Percentiles rank a stretch among this genome's conserved stretches.
These are phyloP conservation scores for Sciurus niger DNA, from an alignment of 2,113 vertebrate genomes.

Conservation along the genomic window DNA sequence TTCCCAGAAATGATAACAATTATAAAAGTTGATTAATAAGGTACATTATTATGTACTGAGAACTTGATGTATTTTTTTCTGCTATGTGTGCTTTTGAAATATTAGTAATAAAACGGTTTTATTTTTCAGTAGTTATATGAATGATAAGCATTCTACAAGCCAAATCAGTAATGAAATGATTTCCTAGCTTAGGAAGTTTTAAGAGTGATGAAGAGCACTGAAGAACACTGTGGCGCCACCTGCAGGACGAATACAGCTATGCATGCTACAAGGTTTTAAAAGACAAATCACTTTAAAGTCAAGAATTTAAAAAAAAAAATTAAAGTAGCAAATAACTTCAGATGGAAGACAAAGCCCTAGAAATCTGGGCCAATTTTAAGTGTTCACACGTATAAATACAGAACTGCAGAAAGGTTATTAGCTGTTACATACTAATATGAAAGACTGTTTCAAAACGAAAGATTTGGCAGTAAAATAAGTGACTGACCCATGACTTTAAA, in stretches of 20 bases:
- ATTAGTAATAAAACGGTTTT: constrained; percentile 76
- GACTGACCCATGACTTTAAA: not conserved
- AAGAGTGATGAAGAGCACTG: not conserved
- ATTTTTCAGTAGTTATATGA: constrained; percentile 65
- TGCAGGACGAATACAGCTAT: constrained; percentile 70
- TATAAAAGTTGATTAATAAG: constrained; percentile 55
- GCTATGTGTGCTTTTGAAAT: constrained; percentile 76
- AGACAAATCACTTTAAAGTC: not conserved
- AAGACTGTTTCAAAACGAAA: constrained; percentile 28
- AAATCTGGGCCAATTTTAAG: not conserved
- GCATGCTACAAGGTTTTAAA: not conserved
- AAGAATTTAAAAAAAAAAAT: not conserved
- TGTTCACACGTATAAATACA: not conserved
- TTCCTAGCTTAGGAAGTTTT: constrained; percentile 47
- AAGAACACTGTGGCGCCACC: constrained; percentile 72
- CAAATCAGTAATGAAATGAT: constrained; percentile 52
- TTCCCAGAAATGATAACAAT: constrained; percentile 67
- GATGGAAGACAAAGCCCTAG: not conserved
- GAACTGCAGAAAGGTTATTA: not conserved
- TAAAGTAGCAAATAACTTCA: not conserved
- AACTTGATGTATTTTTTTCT: constrained; percentile 79
- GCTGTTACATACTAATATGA: not conserved
- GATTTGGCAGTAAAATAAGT: not conserved
- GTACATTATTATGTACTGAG: constrained; percentile 69
- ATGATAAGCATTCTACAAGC: constrained; percentile 10